Evolutionary conservation across 1,140 invertebrate genomes (phyloP).

Genomic region (Heliothis virescens): DNA sequence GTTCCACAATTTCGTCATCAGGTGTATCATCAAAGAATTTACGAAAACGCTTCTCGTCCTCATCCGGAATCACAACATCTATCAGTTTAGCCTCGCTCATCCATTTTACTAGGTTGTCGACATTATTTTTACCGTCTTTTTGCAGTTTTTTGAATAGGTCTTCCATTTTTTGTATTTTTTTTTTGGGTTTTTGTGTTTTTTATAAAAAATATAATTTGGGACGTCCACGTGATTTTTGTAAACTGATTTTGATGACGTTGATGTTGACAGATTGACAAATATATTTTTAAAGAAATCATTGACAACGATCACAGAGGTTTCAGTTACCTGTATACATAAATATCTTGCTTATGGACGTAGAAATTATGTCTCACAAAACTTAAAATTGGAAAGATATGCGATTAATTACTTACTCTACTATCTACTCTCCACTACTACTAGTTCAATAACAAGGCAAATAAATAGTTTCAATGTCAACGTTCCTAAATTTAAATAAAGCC

Average conservation of each 20-base stretch:
- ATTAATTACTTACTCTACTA: no score
- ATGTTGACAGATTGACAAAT: not conserved
- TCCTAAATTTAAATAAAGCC: no score
- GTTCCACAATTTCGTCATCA: not conserved
- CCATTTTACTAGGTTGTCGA: not conserved
- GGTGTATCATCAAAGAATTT: not conserved
- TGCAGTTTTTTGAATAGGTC: not conserved
- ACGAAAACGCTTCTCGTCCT: not conserved
- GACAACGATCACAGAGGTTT: not conserved
- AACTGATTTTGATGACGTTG: not conserved
- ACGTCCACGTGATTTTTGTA: not conserved
- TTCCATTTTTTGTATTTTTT: not conserved
- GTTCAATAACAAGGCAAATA: no score
- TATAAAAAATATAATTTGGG: not conserved
- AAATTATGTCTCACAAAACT: not conserved
- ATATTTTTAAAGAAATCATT: not conserved
- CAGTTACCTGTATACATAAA: no score
- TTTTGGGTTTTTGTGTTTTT: not conserved
- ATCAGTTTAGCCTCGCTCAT: not conserved
- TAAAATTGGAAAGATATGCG: no score
- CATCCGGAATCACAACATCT: not conserved
- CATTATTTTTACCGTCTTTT: slow-evolving; percentile 1
- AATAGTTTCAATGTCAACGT: no score
- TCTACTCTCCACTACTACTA: no score
- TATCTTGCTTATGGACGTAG: not conserved